These are phyloP conservation scores for Drosophila suzukii DNA, from an alignment of 1,140 invertebrate genomes.

Conservation along the genomic window DNA sequence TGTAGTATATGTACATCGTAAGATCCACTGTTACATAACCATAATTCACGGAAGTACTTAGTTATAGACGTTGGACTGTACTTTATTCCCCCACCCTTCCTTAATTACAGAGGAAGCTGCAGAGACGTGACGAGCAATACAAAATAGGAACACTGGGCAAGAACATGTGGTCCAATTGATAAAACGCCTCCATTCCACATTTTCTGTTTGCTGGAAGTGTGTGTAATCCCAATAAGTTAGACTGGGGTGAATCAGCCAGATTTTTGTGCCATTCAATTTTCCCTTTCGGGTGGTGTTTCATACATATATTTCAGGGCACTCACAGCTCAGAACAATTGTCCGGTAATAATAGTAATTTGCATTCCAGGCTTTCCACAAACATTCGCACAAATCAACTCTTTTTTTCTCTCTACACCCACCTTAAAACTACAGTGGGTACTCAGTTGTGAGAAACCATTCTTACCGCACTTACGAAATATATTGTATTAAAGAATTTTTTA, in stretches of 20 bases:
- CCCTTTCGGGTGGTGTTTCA: constrained; percentile 15
- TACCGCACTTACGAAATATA: not conserved
- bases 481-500: too few relatives aligned
- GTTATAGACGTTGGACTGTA: constrained; percentile 3
- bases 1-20: not conserved
- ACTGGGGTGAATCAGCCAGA: constrained; percentile 17
- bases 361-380: constrained; percentile 29
- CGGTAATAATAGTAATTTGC: constrained; percentile 53
- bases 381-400: constrained; percentile 22
- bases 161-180: constrained; percentile 41
- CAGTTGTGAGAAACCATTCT: too few relatives aligned
- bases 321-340: constrained; percentile 32
- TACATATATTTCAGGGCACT: constrained; percentile 36
- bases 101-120: constrained; percentile 68
- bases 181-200: constrained; percentile 12
- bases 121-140: constrained; percentile 60
- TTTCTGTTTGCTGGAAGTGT: constrained; percentile 35
- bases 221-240: constrained; percentile 28
- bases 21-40: not conserved
- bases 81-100: not conserved
- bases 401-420: constrained; percentile 26
- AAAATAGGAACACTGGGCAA: constrained; percentile 28
- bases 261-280: constrained; percentile 22
- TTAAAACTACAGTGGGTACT: constrained; percentile 9
- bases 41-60: not conserved